Conservation (phyloP, 2,113 vertebrate species). For the Columbina picui region DNA sequence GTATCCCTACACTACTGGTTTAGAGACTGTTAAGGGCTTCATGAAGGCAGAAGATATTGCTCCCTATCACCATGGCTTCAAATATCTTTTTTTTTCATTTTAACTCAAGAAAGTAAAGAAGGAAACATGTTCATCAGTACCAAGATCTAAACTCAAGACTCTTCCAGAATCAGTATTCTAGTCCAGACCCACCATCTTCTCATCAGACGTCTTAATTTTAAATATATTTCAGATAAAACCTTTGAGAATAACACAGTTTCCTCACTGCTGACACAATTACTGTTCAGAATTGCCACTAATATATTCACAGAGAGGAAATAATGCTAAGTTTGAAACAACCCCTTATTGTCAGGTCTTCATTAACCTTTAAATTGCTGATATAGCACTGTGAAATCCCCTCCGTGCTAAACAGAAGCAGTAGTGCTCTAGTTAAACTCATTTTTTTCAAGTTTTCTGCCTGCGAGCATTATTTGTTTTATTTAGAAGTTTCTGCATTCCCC, state of each 20-base stretch:
- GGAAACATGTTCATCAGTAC: background rate
- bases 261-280: background rate
- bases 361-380: conserved; percentile 47
- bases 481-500: conserved; percentile 22
- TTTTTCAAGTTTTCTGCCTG: conserved; percentile 1
- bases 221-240: background rate
- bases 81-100: background rate
- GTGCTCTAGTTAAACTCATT: conserved; percentile 12
- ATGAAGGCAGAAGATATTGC: background rate
- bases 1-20: background rate
- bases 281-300: conserved; percentile 30
- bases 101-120: background rate
- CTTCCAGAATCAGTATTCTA: background rate
- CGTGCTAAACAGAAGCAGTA: conserved; percentile 44
- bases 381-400: conserved; percentile 20
- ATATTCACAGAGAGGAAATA: conserved; percentile 18
- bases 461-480: conserved; percentile 58
- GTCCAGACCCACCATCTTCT: background rate
- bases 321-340: background rate
- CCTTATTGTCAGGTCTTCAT: conserved; percentile 18
- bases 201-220: background rate
- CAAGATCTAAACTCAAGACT: background rate
- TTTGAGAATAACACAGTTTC: background rate
- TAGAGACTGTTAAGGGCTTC: background rate
- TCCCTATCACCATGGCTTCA: background rate